phyloP scores from a whole-genome alignment of 2,888 invertebrate genomes.

The Drosophila mimetica region DNA sequence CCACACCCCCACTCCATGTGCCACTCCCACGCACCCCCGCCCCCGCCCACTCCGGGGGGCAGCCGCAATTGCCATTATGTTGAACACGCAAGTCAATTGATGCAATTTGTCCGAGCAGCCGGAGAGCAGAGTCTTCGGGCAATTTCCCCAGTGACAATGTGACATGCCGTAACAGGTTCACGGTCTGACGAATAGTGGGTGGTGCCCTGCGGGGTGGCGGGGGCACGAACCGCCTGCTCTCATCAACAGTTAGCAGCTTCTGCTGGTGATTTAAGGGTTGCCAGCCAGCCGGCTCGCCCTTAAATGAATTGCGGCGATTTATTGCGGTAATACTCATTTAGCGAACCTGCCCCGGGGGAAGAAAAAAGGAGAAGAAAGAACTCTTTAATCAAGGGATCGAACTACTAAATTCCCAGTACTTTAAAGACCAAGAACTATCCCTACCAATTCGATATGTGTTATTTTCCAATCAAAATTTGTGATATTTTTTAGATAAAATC shows the following conservation, averaged over 20 bases:
- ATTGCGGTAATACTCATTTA: conserved; percentile 81
- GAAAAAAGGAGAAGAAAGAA: not conserved
- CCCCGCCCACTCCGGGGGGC: conserved; percentile 46
- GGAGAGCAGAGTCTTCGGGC: conserved; percentile 45
- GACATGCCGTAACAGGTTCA: conserved; percentile 76
- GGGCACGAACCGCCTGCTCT: conserved; percentile 17
- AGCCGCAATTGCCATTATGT: conserved; percentile 71
- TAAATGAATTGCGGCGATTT: conserved; percentile 81
- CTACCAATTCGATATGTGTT: no score
- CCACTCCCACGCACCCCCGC: conserved; percentile 12
- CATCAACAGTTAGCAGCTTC: conserved; percentile 74
- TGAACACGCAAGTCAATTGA: conserved; percentile 81
- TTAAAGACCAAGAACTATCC: no score
- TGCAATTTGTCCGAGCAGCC: conserved; percentile 77
- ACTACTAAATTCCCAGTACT: not conserved
- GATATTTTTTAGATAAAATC: no score
- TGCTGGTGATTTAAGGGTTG: conserved; percentile 72
- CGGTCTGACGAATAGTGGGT: conserved; percentile 58
- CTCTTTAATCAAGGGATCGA: no score
- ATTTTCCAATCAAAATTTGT: no score
- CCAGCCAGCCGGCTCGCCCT: conserved; percentile 55
- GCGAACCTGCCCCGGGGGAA: conserved; percentile 45
- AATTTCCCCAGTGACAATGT: conserved; percentile 74
- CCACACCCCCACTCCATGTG: conserved; percentile 51
- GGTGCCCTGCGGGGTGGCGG: conserved; percentile 42